Conservation (phyloP, 2,888 invertebrate species). For the Meloe dianella region DNA sequence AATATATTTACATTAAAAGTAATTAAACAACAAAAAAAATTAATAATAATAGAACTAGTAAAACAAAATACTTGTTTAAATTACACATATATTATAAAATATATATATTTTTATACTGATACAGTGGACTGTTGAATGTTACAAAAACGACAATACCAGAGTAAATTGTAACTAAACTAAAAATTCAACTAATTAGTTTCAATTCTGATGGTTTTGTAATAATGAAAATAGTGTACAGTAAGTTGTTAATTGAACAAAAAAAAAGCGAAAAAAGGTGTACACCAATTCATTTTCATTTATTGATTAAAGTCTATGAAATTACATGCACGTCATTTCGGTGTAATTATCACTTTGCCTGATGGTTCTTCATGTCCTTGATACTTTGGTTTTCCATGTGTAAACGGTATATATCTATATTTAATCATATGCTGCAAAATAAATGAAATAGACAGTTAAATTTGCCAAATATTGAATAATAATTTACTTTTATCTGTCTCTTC, state of each 20-base stretch:
- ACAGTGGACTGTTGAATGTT: too few relatives aligned
- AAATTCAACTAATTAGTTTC: too few relatives aligned
- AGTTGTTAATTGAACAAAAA: background rate
- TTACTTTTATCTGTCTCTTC: conserved; percentile 99
- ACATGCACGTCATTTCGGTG: conserved; percentile 45
- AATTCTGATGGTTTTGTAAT: too few relatives aligned
- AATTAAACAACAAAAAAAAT: too few relatives aligned
- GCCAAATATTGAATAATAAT: conserved; percentile 32
- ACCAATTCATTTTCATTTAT: conserved; percentile 1
- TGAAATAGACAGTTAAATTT: conserved; percentile 17
- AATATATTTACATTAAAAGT: background rate
- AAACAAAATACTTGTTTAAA: conserved; percentile 7
- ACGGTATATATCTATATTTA: conserved; percentile 98
- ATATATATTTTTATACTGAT: background rate
- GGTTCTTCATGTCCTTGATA: conserved; percentile 72
- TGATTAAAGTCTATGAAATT: conserved; percentile 25
- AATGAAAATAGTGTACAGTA: background rate
- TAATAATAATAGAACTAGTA: too few relatives aligned
- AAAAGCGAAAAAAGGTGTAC: conserved; percentile 2
- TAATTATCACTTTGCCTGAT: conserved; percentile 46
- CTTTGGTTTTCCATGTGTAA: conserved; percentile 96
- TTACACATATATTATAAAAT: background rate
- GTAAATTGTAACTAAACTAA: too few relatives aligned
- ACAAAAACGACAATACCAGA: background rate
- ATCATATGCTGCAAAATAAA: conserved; percentile 93